These are phyloP conservation scores for Bombyx huttoni DNA, from an alignment of 2,888 invertebrate species.

Conservation along the genomic window DNA sequence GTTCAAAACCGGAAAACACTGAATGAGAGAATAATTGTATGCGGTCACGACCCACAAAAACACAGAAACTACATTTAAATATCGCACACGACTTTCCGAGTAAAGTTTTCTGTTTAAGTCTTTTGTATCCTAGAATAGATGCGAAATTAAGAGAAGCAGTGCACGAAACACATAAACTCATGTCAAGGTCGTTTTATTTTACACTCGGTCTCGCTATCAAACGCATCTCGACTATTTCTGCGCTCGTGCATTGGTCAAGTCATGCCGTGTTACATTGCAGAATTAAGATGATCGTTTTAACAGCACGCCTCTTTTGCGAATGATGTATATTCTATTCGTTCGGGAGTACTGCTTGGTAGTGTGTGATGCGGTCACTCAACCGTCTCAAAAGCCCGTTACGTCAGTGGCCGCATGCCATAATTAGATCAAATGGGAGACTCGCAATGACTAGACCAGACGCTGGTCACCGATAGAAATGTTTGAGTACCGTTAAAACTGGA, in stretches of 20 bases:
- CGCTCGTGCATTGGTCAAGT: constrained; percentile 31
- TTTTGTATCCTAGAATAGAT: neutral
- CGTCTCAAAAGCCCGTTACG: constrained; percentile 56
- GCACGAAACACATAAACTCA: neutral
- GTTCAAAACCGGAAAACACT: constrained; percentile 9
- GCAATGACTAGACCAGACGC: constrained; percentile 53
- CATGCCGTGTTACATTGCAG: constrained; percentile 31
- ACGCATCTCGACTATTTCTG: constrained; percentile 28
- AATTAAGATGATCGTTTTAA: constrained; percentile 33
- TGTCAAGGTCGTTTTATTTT: constrained; percentile 28
- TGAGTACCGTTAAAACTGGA: constrained; percentile 57
- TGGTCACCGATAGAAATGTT: constrained; percentile 45
- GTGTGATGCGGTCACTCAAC: constrained; percentile 64
- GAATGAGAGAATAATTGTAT: constrained; percentile 17
- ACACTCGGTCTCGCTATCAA: constrained; percentile 22
- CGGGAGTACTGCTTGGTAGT: constrained; percentile 46
- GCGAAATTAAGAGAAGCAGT: neutral
- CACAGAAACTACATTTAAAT: constrained; percentile 5
- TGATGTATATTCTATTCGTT: constrained; percentile 32
- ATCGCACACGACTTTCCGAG: neutral
- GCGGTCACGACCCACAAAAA: constrained; percentile 4
- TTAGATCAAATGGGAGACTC: constrained; percentile 61
- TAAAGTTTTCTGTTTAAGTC: neutral
- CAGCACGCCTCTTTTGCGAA: constrained; percentile 25
- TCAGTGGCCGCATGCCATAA: constrained; percentile 58